phyloP scores from a whole-genome alignment of 2,888 invertebrate species.

The Rotaria socialis region DNA sequence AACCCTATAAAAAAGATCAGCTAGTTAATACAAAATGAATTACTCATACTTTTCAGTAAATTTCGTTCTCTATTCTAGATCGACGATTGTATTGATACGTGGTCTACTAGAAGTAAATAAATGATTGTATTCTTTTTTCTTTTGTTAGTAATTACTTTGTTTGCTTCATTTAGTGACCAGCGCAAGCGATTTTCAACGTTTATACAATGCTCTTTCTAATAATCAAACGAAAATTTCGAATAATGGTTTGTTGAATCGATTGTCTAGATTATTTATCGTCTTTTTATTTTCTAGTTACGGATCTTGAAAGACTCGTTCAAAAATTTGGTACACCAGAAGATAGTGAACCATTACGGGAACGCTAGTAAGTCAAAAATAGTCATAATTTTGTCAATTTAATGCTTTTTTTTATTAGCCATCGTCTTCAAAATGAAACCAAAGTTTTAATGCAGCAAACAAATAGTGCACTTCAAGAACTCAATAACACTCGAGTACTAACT shows the following conservation, averaged over 20 bases:
- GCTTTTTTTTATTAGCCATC: not conserved
- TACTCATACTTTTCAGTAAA: too few relatives aligned
- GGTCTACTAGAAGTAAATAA: not conserved
- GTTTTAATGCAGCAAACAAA: not conserved
- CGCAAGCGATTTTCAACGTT: constrained; percentile 35
- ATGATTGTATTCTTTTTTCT: not conserved
- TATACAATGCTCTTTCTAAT: not conserved
- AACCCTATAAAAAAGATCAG: too few relatives aligned
- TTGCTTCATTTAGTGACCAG: not conserved
- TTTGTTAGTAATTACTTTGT: not conserved
- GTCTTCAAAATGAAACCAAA: constrained; percentile 17
- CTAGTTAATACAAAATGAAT: too few relatives aligned
- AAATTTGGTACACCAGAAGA: constrained; percentile 34
- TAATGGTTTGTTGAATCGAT: not conserved
- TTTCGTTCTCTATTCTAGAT: not conserved
- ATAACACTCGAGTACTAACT: not conserved
- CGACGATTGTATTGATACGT: constrained; percentile 6
- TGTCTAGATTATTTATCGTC: too few relatives aligned
- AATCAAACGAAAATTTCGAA: constrained; percentile 2
- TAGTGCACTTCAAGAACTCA: not conserved
- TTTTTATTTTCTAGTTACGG: not conserved
- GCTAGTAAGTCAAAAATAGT: not conserved
- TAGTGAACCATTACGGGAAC: constrained; percentile 2
- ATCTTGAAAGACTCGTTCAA: constrained; percentile 11
- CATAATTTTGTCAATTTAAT: not conserved